Base-by-base conservation (phyloP, 2,888 invertebrate genomes). In the Rhingia rostrata region DNA sequence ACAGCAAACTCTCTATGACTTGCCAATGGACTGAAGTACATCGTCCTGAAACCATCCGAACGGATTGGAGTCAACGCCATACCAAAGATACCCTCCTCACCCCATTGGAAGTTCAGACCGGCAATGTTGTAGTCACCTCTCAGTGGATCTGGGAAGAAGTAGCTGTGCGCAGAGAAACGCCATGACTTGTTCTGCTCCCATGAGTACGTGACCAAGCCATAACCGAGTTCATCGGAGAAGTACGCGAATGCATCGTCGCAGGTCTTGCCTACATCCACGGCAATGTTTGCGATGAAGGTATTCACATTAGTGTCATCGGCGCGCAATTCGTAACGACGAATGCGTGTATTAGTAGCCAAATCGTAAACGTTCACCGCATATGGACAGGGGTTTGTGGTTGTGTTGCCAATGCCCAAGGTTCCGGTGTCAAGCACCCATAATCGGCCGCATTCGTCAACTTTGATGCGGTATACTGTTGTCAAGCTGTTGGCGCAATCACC, bases 371-470 rank as follows among this genome's bases (percentile, higher is more conserved):
- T 95, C 6, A 97, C 91, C 1, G 96, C 93, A 89, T 96, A 96
- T 0, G 96, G 96, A 88, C 96, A 96, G 0, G 95, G 93, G 88
- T 96, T 95, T 72, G 94, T 94, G 0, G 95, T 95, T 4, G 94
- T 95, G 87, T 95, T 94, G 33, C 94, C 96, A 87, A 96, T 96
- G 78, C 96, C 96, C 87, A 95, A 94, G 49, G 96, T 96, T 70
- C 97, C 97, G 12, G 95, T 95, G 88, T 97, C 97, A 67, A 97
- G 90, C 0, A 96, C 96, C 97, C 97, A 97, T 0, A 97, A 93
- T 61, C 97, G 93, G 87, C 96, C 95, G 88, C 96, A 96, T 86
- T 93, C 93, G 87, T 97, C 96, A 0, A 94, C 96, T 88, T 95
- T 95, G 86, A 96, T 94, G 88, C 96, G 94, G 91, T 96, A 96